Conservation (phyloP, 2,797 vertebrate species). For the Mormyrus hasselquistii region DNA sequence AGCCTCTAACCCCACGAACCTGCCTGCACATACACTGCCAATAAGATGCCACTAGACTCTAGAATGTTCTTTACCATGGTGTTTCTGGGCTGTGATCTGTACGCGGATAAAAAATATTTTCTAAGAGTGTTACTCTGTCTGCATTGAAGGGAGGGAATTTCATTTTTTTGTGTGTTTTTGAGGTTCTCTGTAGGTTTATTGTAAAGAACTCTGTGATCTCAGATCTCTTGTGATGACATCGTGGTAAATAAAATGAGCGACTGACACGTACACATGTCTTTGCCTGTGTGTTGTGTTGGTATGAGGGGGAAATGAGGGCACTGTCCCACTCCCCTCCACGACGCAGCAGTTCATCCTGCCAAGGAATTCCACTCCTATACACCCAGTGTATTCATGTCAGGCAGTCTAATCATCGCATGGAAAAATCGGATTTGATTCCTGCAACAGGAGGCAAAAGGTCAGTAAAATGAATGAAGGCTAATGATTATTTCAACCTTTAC, state of each 20-base stretch:
- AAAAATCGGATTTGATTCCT: slow-evolving; percentile 59
- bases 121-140: not conserved
- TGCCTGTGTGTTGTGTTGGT: not conserved
- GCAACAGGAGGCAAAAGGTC: slow-evolving; percentile 61
- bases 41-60: not conserved
- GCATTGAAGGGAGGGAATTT: not conserved
- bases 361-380: not conserved
- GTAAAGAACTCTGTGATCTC: not conserved
- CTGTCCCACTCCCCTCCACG: not conserved
- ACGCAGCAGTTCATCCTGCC: slow-evolving; percentile 2
- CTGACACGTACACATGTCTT: not conserved
- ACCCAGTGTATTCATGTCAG: slow-evolving; percentile 21
- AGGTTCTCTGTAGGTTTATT: not conserved
- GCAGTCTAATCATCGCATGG: slow-evolving; percentile 62
- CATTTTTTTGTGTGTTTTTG: not conserved
- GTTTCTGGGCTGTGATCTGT: not conserved
- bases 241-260: not conserved
- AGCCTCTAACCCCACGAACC: slow-evolving; percentile 10
- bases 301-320: not conserved
- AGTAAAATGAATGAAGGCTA: slow-evolving; percentile 76
- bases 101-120: not conserved
- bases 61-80: not conserved
- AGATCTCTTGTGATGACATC: not conserved
- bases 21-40: slow-evolving; percentile 9
- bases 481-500: slow-evolving; percentile 82